Conservation (phyloP, 2,888 invertebrate genomes). For the Standfussiana lucernea region DNA sequence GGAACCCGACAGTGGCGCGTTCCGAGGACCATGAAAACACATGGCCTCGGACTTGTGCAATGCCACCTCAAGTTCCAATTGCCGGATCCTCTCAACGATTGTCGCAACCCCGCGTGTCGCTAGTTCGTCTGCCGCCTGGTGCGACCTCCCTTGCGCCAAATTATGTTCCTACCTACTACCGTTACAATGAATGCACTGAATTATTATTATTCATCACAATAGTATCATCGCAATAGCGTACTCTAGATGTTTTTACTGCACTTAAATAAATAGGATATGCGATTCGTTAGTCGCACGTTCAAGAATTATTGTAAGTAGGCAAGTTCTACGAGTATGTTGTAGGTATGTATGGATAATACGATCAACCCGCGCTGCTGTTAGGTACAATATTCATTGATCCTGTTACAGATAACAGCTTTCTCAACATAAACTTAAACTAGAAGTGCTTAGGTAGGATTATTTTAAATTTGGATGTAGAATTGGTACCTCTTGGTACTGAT, state of each 20-base stretch:
- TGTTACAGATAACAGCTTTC: slow-evolving; percentile 2
- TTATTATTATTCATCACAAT: not conserved
- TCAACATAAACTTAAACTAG: not conserved
- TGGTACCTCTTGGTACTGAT: not conserved
- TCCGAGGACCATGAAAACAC: no score
- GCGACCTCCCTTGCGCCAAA: no score
- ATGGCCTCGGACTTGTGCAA: no score
- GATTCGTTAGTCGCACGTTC: not conserved
- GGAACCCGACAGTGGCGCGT: no score
- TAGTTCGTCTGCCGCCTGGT: no score
- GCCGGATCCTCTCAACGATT: no score
- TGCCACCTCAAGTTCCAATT: no score
- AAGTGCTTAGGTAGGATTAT: not conserved
- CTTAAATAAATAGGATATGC: not conserved
- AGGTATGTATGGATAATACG: not conserved
- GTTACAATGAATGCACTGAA: not conserved
- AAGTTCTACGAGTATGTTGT: not conserved
- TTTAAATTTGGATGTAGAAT: not conserved
- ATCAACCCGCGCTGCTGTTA: not conserved
- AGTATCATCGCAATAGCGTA: not conserved
- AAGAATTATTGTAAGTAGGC: not conserved
- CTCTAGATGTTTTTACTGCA: not conserved
- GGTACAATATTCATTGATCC: slow-evolving; percentile 5
- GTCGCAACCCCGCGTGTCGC: no score
- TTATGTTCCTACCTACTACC: not conserved